These are phyloP conservation scores for Homalodisca vitripennis DNA, from an alignment of 1,140 invertebrate species.

Conservation along the genomic window DNA sequence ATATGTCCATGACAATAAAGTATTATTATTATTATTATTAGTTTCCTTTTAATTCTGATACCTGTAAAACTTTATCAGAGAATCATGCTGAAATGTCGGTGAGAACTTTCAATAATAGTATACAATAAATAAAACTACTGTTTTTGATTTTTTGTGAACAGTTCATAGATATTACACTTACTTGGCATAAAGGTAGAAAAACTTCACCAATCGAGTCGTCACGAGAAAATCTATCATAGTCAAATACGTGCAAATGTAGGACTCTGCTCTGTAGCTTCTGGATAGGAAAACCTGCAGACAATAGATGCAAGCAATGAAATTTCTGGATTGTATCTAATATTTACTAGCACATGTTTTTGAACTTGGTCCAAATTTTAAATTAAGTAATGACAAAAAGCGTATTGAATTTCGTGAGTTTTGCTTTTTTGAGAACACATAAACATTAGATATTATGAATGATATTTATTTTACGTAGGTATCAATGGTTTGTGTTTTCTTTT, in stretches of 20 bases:
- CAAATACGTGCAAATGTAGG: slow-evolving; percentile 91
- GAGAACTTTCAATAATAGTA: no score
- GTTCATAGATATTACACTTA: slow-evolving; percentile 49
- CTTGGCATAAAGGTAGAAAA: slow-evolving; percentile 89
- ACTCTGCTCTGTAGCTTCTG: slow-evolving; percentile 66
- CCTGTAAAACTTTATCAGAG: not conserved
- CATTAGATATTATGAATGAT: no score
- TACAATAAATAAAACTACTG: not conserved
- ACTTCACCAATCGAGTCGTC: slow-evolving; percentile 97
- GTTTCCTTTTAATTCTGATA: no score
- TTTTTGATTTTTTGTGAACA: not conserved
- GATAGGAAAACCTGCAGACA: slow-evolving; percentile 64
- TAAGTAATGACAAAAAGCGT: no score
- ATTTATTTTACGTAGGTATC: no score
- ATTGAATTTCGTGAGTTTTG: no score
- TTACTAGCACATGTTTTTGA: not conserved
- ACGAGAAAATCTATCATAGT: slow-evolving; percentile 92
- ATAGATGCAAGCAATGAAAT: slow-evolving; percentile 30
- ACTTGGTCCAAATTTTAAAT: no score
- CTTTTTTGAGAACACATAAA: no score
- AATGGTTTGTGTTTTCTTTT: no score
- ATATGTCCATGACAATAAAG: no score
- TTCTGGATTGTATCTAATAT: not conserved
- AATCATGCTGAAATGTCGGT: no score
- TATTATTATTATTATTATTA: no score